Percentiles rank a stretch among this genome's conserved stretches.
phyloP scores from a whole-genome alignment of 2,113 vertebrate species.

The Opisthocomus hoazin region DNA sequence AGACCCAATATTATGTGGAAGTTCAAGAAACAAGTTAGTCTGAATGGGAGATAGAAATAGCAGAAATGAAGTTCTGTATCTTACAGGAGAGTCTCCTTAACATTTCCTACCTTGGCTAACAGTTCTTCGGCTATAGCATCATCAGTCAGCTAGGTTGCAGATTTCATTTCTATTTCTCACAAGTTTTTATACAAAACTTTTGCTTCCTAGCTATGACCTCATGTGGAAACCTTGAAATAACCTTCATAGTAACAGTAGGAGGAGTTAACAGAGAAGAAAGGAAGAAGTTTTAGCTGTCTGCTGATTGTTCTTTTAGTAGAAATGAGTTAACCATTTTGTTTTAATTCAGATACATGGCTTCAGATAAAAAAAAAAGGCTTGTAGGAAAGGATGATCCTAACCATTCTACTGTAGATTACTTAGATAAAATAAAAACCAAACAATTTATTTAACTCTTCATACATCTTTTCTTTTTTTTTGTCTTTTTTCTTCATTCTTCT shows the following conservation, averaged over 20 bases:
- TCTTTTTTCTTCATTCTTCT: neutral
- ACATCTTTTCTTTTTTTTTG: neutral
- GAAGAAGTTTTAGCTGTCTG: neutral
- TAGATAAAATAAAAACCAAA: neutral
- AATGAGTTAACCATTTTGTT: neutral
- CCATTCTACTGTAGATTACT: neutral
- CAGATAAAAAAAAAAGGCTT: neutral
- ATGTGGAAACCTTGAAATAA: neutral
- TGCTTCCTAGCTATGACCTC: neutral
- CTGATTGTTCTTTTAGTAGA: neutral
- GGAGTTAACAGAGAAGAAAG: neutral
- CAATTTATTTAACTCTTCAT: neutral
- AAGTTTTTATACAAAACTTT: neutral
- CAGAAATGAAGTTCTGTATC: neutral
- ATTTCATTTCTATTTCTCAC: neutral
- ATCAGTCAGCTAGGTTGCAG: neutral
- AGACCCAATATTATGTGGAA: neutral
- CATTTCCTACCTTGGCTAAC: neutral
- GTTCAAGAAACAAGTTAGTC: neutral
- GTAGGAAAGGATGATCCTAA: neutral
- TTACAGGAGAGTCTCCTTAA: neutral
- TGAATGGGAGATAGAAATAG: neutral
- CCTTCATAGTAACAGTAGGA: neutral
- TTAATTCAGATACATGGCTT: neutral
- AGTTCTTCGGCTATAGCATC: neutral